Evolutionary conservation across 1,140 invertebrate species (phyloP), one percentile per base, ranked within the genome.

Genomic region (Choristoneura fumiferana): DNA sequence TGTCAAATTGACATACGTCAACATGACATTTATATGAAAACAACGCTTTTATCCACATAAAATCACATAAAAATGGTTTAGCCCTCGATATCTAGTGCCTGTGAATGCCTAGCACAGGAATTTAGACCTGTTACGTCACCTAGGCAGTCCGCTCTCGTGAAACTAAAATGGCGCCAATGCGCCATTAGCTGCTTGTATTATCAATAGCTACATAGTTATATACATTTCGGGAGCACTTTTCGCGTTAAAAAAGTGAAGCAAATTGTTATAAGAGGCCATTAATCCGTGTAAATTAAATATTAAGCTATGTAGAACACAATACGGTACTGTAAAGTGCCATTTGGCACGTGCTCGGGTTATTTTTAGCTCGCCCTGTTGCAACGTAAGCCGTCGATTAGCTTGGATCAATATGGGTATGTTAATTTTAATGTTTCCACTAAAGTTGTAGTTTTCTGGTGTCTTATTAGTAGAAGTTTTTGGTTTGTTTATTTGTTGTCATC

Each of bases 161-260:
- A 88, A 86, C 73, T 80, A 90, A 90, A 90, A 90, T 90, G 89
- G 89, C 89, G 89, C 87, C 88, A 90, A 89, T 74, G 73, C 76
- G 72, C 71, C 76, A 76, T 76, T 69, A 56, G 52, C 40, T 37
- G 55, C 62, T 61, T 60, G 67, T 60, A 60, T 74, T 74, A 69
- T 69, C 62, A 67, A 63, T 61, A 56, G 22, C 17, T 60, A 40
- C 52, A 38, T 58, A 58, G 14, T 43, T 34, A 57, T 37, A 18
- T 12, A 52, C 22, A 55, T 35, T 53, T 43, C 15, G 29, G 33
- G 13, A 52, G 18, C 22, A 40, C 18, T 29, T 12, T 43, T 40
- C 22, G 18, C 43, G 22, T 49, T 15, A 43, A 49, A 49, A 49
- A 10, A 12, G 18, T 29, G 18, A 29, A 29, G n/a, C 43, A 18